Percentiles rank a stretch among this genome's conserved stretches.
phyloP scores from a whole-genome alignment of 2,113 vertebrate species.

The Neoarius graeffei region DNA sequence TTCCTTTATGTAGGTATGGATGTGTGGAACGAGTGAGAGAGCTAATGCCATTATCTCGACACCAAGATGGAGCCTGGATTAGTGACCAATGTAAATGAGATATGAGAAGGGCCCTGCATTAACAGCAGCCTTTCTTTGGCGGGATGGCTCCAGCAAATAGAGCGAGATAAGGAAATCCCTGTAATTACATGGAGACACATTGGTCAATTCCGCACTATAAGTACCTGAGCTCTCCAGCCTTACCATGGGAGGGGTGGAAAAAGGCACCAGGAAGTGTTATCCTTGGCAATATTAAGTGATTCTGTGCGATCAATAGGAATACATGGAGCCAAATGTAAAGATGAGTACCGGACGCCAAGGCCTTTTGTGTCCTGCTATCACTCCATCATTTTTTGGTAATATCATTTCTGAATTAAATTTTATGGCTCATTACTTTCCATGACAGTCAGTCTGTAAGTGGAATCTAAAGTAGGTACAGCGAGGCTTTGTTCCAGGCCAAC shows the following conservation, averaged over 20 bases:
- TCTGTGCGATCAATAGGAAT: slow-evolving; percentile 74
- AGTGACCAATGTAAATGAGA: slow-evolving; percentile 84
- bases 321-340: slow-evolving; percentile 75
- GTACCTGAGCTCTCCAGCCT: slow-evolving; percentile 66
- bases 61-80: slow-evolving; percentile 76
- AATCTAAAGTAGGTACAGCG: slow-evolving; percentile 87
- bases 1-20: slow-evolving; percentile 11
- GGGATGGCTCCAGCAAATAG: slow-evolving; percentile 81
- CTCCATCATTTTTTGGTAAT: slow-evolving; percentile 86
- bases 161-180: slow-evolving; percentile 86
- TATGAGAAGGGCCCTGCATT: slow-evolving; percentile 74
- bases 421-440: slow-evolving; percentile 93
- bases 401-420: slow-evolving; percentile 99
- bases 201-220: slow-evolving; percentile 85
- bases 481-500: slow-evolving; percentile 81
- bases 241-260: slow-evolving; percentile 40
- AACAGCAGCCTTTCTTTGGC: slow-evolving; percentile 72
- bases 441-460: slow-evolving; percentile 85
- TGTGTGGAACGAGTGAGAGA: slow-evolving; percentile 63
- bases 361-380: slow-evolving; percentile 81
- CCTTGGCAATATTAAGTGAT: slow-evolving; percentile 74
- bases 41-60: slow-evolving; percentile 79
- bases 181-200: slow-evolving; percentile 85
- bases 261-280: slow-evolving; percentile 71
- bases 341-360: slow-evolving; percentile 72